Conservation (phyloP, 2,113 vertebrate genomes). For the Oreochromis spilurus region DNA sequence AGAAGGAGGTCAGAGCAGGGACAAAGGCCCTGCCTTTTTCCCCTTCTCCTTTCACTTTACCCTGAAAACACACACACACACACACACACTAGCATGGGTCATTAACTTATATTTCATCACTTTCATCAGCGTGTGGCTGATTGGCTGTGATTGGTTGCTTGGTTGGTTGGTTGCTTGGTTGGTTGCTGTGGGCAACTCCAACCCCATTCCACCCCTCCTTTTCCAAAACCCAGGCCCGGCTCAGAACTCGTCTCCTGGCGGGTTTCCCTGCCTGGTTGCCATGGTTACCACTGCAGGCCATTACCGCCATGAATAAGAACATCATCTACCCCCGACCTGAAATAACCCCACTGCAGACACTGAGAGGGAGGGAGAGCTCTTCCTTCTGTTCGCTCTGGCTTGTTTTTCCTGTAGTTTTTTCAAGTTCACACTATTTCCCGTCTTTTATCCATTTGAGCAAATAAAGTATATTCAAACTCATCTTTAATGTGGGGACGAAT, state of each 20-base stretch:
- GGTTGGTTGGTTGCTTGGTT: not conserved
- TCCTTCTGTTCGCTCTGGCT: not conserved
- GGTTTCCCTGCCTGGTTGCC: constrained; percentile 33
- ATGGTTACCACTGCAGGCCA: constrained; percentile 47
- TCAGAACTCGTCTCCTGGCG: not conserved
- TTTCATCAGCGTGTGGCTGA: constrained; percentile 1
- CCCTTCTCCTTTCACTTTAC: not conserved
- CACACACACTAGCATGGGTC: not conserved
- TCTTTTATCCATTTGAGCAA: not conserved
- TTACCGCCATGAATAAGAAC: constrained; percentile 44
- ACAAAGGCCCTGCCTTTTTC: not conserved
- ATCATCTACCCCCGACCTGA: constrained; percentile 41
- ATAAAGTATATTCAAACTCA: not conserved
- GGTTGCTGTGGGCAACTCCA: not conserved
- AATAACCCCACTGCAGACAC: constrained; percentile 27
- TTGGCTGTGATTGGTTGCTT: not conserved
- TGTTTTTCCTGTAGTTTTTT: not conserved
- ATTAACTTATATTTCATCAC: constrained; percentile 3
- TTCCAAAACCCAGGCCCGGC: not conserved
- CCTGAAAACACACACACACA: not conserved
- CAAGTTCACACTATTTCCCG: not conserved
- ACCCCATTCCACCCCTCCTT: not conserved
- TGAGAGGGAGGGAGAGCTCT: not conserved
- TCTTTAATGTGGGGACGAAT: not conserved
- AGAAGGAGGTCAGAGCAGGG: constrained; percentile 33